Conservation (phyloP, 2,797 vertebrate genomes). For the Myotis planiceps region DNA sequence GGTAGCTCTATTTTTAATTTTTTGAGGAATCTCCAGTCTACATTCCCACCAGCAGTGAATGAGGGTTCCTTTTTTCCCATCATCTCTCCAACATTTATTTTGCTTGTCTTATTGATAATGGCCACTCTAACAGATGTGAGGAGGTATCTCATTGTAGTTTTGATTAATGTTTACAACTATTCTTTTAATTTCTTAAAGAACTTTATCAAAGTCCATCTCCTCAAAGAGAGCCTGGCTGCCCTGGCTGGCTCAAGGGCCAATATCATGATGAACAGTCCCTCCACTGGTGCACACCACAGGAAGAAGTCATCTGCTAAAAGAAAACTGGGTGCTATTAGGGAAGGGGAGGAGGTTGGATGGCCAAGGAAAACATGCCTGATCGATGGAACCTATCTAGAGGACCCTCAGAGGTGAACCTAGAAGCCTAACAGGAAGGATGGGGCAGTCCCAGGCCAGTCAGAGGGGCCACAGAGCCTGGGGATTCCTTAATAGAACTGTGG, state of each 20-base stretch:
- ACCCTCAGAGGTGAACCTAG: not conserved
- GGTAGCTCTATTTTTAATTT: no score
- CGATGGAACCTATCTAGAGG: accelerated
- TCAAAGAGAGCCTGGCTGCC: not conserved
- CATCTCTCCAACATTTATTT: no score
- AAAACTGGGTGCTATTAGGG: not conserved
- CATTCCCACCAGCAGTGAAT: no score
- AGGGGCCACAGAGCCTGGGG: not conserved
- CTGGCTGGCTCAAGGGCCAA: not conserved
- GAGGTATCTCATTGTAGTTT: no score
- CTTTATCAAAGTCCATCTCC: not conserved
- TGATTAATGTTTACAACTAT: not conserved
- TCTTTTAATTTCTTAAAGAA: not conserved
- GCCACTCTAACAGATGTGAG: no score
- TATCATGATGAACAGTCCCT: not conserved
- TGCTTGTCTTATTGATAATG: no score
- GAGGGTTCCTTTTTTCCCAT: no score
- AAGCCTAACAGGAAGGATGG: not conserved
- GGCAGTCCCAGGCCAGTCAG: not conserved
- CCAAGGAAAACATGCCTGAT: not conserved
- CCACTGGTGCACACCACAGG: not conserved
- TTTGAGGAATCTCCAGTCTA: no score
- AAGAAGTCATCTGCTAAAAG: not conserved
- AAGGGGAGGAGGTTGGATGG: not conserved
- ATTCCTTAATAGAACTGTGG: not conserved